Percentiles rank a stretch among this genome's conserved stretches.
Evolutionary conservation across 2,113 vertebrate genomes (phyloP).

Genomic region (Lates calcarifer): DNA sequence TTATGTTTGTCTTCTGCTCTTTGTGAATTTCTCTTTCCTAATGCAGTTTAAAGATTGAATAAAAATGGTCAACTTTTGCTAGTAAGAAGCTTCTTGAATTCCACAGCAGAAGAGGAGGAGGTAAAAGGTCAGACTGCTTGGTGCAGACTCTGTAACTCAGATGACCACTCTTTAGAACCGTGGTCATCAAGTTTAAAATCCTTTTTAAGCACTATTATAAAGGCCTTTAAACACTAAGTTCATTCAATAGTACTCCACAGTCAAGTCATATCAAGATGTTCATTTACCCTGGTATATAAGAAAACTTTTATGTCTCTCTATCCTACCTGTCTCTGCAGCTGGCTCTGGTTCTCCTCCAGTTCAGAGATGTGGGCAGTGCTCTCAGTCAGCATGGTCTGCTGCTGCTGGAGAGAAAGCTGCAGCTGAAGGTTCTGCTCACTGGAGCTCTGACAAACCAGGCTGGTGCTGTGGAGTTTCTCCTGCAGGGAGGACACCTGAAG

Average conservation of each 20-base stretch:
- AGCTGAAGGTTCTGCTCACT: constrained; percentile 89
- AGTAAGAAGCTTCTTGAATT: neutral
- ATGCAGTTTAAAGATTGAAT: neutral
- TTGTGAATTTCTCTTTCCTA: neutral
- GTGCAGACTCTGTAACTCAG: too few species aligned
- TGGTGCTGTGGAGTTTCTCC: constrained; percentile 87
- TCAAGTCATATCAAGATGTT: neutral
- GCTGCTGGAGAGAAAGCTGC: constrained; percentile 90
- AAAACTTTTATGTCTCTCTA: neutral
- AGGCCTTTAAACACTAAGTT: neutral
- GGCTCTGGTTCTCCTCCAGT: constrained; percentile 91
- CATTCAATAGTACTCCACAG: neutral
- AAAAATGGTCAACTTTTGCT: neutral
- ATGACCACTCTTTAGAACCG: too few species aligned
- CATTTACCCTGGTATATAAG: neutral
- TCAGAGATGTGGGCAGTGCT: constrained; percentile 89
- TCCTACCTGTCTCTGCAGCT: constrained; percentile 90
- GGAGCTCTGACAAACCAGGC: constrained; percentile 84
- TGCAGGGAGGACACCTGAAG: constrained; percentile 88
- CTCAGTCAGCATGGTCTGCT: constrained; percentile 94
- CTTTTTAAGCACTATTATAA: too few species aligned
- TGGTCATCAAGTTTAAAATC: too few species aligned
- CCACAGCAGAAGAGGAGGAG: too few species aligned
- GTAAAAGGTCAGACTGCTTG: too few species aligned
- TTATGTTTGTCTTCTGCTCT: neutral